Evolutionary conservation across 2,888 invertebrate genomes (phyloP).

Genomic region (Pseudeuparius sepicola): DNA sequence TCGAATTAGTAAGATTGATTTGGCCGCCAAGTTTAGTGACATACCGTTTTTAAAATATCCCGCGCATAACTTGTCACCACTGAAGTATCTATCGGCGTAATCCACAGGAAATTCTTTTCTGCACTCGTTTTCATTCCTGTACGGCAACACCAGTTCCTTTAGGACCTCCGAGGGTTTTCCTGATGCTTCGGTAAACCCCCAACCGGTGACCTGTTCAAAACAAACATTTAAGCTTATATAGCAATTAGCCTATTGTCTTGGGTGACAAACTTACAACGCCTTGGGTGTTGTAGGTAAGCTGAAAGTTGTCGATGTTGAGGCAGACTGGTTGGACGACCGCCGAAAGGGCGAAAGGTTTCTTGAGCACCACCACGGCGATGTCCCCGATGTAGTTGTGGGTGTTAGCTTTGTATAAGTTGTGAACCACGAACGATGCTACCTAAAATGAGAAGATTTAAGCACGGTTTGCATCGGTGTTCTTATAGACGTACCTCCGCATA

Average conservation of each 20-base stretch:
- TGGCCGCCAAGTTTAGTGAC: too few species aligned
- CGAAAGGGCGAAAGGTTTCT: conserved; percentile 28
- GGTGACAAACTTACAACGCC: conserved; percentile 25
- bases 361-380: conserved; percentile 33
- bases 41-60: conserved; percentile 27
- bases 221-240: not conserved
- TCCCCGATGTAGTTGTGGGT: conserved; percentile 29
- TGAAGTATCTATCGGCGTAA: conserved; percentile 21
- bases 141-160: conserved; percentile 26
- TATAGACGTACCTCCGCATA: conserved; percentile 25
- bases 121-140: conserved; percentile 23
- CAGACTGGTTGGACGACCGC: conserved; percentile 36
- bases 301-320: conserved; percentile 19
- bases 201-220: conserved; percentile 29
- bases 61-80: conserved; percentile 30
- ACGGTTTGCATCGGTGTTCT: conserved; percentile 3
- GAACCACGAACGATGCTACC: conserved; percentile 24
- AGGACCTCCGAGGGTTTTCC: conserved; percentile 26
- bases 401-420: conserved; percentile 25
- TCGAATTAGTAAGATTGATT: too few species aligned
- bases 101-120: conserved; percentile 20
- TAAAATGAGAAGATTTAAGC: conserved; percentile 20
- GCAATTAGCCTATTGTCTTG: not conserved
- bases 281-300: too few species aligned
- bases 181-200: conserved; percentile 30